phyloP scores from a whole-genome alignment of 30 jellyfish, hydroid and myxozoan species.

The Phacellophora camtschatica region DNA sequence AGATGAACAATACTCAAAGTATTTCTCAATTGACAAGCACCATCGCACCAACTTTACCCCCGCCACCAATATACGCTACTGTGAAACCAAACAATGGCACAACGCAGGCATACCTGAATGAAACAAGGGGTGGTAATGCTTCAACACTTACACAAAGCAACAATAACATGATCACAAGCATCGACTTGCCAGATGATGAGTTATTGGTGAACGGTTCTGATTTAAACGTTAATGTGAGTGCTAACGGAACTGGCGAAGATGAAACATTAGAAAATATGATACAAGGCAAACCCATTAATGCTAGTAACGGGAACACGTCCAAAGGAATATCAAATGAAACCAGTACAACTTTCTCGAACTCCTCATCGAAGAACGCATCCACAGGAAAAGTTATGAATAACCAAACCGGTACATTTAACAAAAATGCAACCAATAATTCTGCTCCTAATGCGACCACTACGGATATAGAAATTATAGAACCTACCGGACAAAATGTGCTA shows the following conservation, averaged over 20 bases:
- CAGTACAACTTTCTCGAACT: neutral
- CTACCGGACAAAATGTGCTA: neutral
- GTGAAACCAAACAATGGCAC: neutral
- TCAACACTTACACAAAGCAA: neutral
- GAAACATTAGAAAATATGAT: neutral
- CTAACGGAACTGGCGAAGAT: constrained; percentile 17
- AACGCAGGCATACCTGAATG: neutral
- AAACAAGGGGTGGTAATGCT: neutral
- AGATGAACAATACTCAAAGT: neutral
- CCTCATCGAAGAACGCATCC: neutral
- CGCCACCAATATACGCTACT: constrained; percentile 39
- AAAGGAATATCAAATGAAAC: neutral
- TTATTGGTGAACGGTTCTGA: neutral
- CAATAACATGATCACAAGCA: constrained; percentile 5
- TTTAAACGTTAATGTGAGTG: neutral
- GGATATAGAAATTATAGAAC: neutral
- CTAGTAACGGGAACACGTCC: neutral
- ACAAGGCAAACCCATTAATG: neutral
- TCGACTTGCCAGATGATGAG: constrained; percentile 60
- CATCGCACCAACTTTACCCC: constrained; percentile 62
- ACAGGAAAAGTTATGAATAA: neutral
- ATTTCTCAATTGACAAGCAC: neutral
- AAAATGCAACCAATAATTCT: neutral
- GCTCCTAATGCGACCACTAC: neutral
- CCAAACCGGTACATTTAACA: neutral